Base-by-base conservation (phyloP, 2,113 vertebrate species). In the Beaufortia kweichowensis region DNA sequence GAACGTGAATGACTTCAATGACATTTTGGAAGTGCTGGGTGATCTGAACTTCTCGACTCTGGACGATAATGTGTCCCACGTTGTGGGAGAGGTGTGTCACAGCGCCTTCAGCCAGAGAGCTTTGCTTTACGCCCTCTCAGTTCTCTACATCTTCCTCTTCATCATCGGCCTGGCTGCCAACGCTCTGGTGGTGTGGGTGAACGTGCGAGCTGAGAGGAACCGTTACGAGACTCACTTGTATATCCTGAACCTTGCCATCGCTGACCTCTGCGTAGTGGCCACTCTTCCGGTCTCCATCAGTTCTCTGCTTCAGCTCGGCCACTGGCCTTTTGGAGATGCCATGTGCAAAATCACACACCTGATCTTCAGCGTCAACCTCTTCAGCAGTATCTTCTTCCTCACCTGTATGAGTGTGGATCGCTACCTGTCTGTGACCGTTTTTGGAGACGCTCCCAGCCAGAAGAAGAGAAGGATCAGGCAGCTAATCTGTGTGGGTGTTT, bases 341-440 rank as follows among this genome's bases (percentile, higher is more conserved):
- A 89, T 92, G 0, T 98, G 96, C 86, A 95, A 97, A 86, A 76
- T 95, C 81, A 93, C 93, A 0, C 95, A 97, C 84, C 91, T 97
- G 71, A 86, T 97, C 74, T 97, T 96, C 88, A 95, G 93, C 81
- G 92, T 96, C 88, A 97, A 96, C 88, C 90, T 96, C 29, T 96
- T 95, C 10, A 77, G 94, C 80, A 97, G 96, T 88, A 97, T 97
- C 90, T 96, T 98, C 87, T 97, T 97, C 88, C 91, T 98, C 46
- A 86, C 93, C 0, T 96, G 95, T 86, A 96, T 96, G 94, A 96
- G 95, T 0, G 90, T 94, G 83, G 95, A 96, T 86, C 93, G 95
- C 56, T 97, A 96, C 83, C 88, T 97, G 24, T 94, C 94, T 0
- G 83, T 95, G 17, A 88, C 86, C 24, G 84, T 86, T 57, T 91